These are phyloP conservation scores for Chloroceryle inda DNA, from an alignment of 2,797 vertebrate genomes.

Conservation along the genomic window DNA sequence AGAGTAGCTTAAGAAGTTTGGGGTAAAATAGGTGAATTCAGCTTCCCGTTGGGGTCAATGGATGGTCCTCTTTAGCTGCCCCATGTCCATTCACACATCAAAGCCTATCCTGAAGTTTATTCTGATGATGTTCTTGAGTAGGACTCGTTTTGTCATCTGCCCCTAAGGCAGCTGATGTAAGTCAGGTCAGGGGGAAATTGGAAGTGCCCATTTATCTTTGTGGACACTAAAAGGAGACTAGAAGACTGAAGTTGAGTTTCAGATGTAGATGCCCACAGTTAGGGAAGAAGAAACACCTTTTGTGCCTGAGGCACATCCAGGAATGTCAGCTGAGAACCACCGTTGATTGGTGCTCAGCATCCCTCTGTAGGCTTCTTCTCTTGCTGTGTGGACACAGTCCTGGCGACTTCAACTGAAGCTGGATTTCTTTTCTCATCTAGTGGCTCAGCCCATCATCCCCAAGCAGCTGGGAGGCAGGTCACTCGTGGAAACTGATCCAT, in stretches of 20 bases:
- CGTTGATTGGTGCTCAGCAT: neutral
- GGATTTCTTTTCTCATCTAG: neutral
- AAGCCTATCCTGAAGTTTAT: neutral
- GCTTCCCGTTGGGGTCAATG: rapidly evolving
- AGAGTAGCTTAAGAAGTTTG: neutral
- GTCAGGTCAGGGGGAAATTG: neutral
- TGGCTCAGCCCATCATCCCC: neutral
- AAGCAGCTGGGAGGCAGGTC: neutral
- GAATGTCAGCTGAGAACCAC: neutral
- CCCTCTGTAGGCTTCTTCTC: neutral
- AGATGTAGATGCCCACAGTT: rapidly evolving
- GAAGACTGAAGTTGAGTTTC: neutral
- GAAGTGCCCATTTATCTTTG: neutral
- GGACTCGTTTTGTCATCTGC: neutral
- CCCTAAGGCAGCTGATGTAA: neutral
- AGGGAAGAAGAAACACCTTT: neutral
- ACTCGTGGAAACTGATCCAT: neutral
- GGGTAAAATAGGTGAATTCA: neutral
- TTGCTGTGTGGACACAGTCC: rapidly evolving
- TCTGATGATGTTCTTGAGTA: rapidly evolving
- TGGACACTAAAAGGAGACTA: neutral
- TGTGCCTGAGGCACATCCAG: neutral
- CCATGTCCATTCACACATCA: rapidly evolving
- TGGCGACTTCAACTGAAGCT: neutral
- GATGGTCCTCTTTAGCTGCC: neutral